phyloP scores from a whole-genome alignment of 2,797 vertebrate species.

The Megalops cyprinoides region DNA sequence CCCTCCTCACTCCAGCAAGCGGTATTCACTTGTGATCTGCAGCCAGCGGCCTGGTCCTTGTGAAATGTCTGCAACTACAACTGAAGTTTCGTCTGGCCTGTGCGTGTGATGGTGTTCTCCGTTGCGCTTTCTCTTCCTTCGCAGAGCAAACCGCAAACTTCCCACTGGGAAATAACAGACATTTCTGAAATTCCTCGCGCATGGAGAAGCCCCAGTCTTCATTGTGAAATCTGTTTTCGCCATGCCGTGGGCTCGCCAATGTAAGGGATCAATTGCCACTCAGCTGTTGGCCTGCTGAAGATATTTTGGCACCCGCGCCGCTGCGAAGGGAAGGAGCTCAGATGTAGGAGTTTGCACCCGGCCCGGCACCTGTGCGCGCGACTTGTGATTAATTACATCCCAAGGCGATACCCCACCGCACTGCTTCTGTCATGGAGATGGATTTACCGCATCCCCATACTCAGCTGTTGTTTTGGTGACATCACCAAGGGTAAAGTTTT shows the following conservation, averaged over 20 bases:
- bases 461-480: conserved; percentile 18
- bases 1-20: not conserved
- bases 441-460: not conserved
- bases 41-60: not conserved
- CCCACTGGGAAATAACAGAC: conserved; percentile 52
- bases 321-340: conserved; percentile 22
- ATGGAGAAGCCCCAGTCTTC: conserved; percentile 34
- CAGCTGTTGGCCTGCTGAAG: conserved; percentile 37
- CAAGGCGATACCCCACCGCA: not conserved
- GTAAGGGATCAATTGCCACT: conserved; percentile 42
- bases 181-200: conserved; percentile 54
- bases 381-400: not conserved
- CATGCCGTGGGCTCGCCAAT: conserved; percentile 39
- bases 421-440: not conserved
- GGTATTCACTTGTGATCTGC: not conserved
- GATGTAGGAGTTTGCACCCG: not conserved
- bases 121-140: conserved; percentile 30
- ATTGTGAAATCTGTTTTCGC: conserved; percentile 48
- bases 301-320: conserved; percentile 30
- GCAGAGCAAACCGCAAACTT: conserved; percentile 46
- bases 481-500: not conserved
- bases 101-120: not conserved
- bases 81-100: not conserved
- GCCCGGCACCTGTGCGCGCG: conserved; percentile 32
- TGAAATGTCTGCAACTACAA: not conserved